Evolutionary conservation across 2,113 vertebrate genomes (phyloP).

Genomic region (Epinephelus lanceolatus): DNA sequence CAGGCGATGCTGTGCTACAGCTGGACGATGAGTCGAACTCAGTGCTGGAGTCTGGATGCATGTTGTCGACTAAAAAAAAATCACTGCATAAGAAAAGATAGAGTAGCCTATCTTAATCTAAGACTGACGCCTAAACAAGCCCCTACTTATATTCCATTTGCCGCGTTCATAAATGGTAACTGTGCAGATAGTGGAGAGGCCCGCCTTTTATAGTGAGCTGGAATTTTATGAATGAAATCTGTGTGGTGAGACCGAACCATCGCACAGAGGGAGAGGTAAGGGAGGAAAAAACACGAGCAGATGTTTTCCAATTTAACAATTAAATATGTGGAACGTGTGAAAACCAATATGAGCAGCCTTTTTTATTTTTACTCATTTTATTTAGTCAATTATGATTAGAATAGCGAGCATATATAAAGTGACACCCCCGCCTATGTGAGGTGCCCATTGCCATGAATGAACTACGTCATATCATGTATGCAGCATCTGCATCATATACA

Average conservation of each 20-base stretch:
- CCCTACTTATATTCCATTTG: conserved; percentile 67
- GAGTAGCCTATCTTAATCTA: not conserved
- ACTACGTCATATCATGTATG: conserved; percentile 80
- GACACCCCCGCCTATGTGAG: conserved; percentile 59
- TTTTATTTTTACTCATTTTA: not conserved
- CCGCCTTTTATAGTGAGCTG: conserved; percentile 86
- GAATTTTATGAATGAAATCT: conserved; percentile 90
- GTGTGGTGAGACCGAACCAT: conserved; percentile 85
- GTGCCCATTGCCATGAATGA: conserved; percentile 75
- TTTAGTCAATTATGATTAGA: not conserved
- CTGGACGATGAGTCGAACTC: conserved; percentile 92
- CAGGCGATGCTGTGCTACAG: conserved; percentile 93
- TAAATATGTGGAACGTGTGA: not conserved
- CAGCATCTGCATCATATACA: conserved; percentile 77
- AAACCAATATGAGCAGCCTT: not conserved
- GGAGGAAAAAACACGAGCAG: not conserved
- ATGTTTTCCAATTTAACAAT: conserved; percentile 21
- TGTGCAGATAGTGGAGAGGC: conserved; percentile 79
- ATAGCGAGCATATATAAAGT: not conserved
- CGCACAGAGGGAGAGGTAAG: conserved; percentile 50
- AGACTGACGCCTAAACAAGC: not conserved
- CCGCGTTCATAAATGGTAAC: conserved; percentile 70
- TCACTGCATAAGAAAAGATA: conserved; percentile 44
- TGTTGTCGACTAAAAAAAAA: conserved; percentile 69
- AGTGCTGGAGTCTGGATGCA: conserved; percentile 89